A percentile compares a stretch with the other conserved stretches of the same genome.
Conservation (phyloP, 1,140 invertebrate genomes). For the Pectinophora gossypiella region DNA sequence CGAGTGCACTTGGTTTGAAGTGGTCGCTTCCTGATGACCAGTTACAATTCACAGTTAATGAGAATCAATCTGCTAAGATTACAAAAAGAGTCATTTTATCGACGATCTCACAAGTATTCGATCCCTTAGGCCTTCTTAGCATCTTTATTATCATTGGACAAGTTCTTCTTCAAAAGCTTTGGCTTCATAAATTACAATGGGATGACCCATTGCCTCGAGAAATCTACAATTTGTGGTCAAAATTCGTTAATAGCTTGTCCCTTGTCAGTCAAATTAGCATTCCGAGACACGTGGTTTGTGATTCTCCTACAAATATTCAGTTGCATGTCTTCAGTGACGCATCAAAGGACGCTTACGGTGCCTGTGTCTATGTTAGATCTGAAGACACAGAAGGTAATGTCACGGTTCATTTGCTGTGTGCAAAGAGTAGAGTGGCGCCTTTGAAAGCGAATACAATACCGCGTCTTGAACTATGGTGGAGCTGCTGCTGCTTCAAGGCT, state of each 20-base stretch:
- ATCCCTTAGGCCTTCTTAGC: not conserved
- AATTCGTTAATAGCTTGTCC: not conserved
- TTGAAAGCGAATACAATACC: conserved; percentile 40
- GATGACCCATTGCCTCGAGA: not conserved
- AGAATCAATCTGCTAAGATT: not conserved
- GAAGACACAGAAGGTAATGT: not conserved
- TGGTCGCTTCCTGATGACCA: not conserved
- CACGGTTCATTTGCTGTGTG: not conserved
- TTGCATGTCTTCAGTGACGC: conserved; percentile 20
- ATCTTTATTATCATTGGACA: not conserved
- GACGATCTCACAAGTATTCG: not conserved
- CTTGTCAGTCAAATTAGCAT: not conserved
- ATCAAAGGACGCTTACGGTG: conserved; percentile 16
- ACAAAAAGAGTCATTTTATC: not conserved
- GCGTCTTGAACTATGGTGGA: conserved; percentile 59
- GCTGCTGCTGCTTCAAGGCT: no score
- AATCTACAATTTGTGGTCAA: not conserved
- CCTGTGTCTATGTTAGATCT: conserved; percentile 8
- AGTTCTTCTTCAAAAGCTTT: not conserved
- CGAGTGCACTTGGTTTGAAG: not conserved
- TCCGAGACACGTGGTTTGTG: no score
- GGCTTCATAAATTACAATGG: not conserved
- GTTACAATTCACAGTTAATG: not conserved
- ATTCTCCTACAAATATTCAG: no score
- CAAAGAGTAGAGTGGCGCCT: conserved; percentile 5